phyloP scores from a whole-genome alignment of 2,113 vertebrate species.

The Zootoca vivipara region DNA sequence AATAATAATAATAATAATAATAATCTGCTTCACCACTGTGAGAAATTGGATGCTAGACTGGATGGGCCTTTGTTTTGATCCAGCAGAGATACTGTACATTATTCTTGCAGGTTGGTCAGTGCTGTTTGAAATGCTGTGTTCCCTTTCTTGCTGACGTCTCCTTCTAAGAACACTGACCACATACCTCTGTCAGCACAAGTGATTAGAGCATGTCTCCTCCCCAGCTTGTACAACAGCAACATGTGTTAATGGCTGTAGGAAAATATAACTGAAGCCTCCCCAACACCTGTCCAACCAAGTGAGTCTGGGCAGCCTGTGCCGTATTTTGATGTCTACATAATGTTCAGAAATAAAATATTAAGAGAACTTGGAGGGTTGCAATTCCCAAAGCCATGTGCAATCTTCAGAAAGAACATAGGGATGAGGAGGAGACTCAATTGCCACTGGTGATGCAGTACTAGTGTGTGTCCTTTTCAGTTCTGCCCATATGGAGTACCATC shows the following conservation, averaged over 20 bases:
- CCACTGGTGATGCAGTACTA: constrained; percentile 67
- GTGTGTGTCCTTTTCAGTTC: constrained; percentile 58
- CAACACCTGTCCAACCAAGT: background rate
- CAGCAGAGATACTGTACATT: background rate
- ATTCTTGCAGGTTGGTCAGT: background rate
- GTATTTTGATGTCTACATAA: fast-evolving
- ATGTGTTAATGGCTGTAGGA: background rate
- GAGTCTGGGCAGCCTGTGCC: background rate
- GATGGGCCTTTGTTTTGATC: background rate
- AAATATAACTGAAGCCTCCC: fast-evolving
- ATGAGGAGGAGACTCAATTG: constrained; percentile 48
- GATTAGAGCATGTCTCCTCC: background rate
- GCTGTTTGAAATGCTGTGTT: constrained; percentile 38
- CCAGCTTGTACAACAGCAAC: fast-evolving
- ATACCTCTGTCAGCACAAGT: background rate
- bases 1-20: no score
- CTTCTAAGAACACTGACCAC: background rate
- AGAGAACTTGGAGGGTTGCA: background rate
- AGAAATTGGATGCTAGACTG: background rate
- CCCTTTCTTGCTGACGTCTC: background rate
- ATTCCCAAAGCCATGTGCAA: background rate
- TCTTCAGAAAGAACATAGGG: background rate
- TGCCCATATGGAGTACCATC: constrained; percentile 71
- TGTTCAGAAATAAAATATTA: background rate
- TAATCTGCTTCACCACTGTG: background rate